Evolutionary conservation across 2,113 vertebrate genomes (phyloP).

Genomic region (Rutilus rutilus): DNA sequence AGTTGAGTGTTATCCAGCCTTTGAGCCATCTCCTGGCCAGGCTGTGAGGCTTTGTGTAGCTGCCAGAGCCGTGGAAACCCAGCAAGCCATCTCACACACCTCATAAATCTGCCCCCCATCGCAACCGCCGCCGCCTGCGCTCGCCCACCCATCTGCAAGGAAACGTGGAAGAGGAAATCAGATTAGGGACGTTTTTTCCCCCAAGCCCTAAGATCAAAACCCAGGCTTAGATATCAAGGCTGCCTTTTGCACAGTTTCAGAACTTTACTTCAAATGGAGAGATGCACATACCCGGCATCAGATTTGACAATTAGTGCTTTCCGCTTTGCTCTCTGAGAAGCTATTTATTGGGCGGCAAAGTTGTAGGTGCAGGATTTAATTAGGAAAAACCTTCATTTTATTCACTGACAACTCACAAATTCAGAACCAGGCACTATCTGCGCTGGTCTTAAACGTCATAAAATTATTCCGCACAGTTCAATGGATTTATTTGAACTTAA

Average conservation of each 20-base stretch:
- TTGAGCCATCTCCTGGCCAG: slow-evolving; percentile 58
- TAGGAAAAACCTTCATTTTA: neutral
- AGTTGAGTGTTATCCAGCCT: slow-evolving; percentile 62
- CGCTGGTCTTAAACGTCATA: no score
- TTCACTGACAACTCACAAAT: no score
- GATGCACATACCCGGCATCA: slow-evolving; percentile 5
- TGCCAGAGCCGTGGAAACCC: slow-evolving; percentile 46
- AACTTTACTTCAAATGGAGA: slow-evolving; percentile 62
- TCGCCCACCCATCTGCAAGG: slow-evolving; percentile 56
- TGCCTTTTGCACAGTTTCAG: slow-evolving; percentile 73
- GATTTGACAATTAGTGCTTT: slow-evolving; percentile 39
- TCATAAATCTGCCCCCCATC: slow-evolving; percentile 57
- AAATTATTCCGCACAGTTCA: neutral
- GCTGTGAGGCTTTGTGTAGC: slow-evolving; percentile 51
- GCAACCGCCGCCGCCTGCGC: neutral
- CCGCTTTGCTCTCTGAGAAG: neutral
- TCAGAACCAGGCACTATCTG: no score
- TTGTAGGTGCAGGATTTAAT: slow-evolving; percentile 9
- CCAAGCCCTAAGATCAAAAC: slow-evolving; percentile 72
- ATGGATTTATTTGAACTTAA: neutral
- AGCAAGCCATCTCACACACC: slow-evolving; percentile 19
- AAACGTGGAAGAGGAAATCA: slow-evolving; percentile 72
- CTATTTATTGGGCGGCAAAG: neutral
- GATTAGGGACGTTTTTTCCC: slow-evolving; percentile 72
- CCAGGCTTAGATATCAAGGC: slow-evolving; percentile 73